Percentiles rank a stretch among this genome's conserved stretches.
These are phyloP conservation scores for Muscicapa striata DNA, from an alignment of 2,797 vertebrate genomes.

Conservation along the genomic window DNA sequence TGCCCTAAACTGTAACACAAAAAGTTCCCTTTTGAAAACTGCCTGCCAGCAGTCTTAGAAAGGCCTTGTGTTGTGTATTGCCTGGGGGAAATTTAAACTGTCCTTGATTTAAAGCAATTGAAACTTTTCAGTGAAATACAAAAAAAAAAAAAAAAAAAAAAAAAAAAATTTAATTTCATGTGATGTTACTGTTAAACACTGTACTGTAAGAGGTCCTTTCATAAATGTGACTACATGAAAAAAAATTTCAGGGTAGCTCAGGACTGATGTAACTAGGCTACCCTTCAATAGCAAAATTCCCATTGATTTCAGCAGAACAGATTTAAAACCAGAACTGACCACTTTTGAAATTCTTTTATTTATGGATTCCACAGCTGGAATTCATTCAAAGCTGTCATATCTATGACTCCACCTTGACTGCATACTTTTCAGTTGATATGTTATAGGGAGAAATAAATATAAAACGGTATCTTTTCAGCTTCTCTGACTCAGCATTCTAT, in stretches of 20 bases:
- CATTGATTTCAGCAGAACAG: background rate
- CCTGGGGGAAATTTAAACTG: conserved; percentile 8
- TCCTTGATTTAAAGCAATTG: conserved; percentile 26
- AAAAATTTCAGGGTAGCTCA: background rate
- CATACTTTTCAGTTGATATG: background rate
- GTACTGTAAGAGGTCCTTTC: background rate
- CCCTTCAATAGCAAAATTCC: background rate
- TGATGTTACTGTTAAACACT: background rate
- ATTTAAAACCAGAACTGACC: background rate
- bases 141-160: background rate
- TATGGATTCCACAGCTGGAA: background rate
- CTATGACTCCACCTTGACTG: background rate
- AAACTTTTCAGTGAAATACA: background rate
- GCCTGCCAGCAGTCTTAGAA: conserved; percentile 17
- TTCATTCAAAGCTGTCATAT: background rate
- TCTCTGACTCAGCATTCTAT: background rate
- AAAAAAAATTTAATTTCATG: background rate
- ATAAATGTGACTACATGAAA: background rate
- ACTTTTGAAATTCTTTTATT: background rate
- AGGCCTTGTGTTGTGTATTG: background rate
- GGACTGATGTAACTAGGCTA: background rate
- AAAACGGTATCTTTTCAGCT: background rate
- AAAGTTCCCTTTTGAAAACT: conserved; percentile 8
- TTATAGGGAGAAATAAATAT: background rate
- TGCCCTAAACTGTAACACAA: background rate